Base-by-base conservation (phyloP, 2,888 invertebrate species). In the Plusia festucae region DNA sequence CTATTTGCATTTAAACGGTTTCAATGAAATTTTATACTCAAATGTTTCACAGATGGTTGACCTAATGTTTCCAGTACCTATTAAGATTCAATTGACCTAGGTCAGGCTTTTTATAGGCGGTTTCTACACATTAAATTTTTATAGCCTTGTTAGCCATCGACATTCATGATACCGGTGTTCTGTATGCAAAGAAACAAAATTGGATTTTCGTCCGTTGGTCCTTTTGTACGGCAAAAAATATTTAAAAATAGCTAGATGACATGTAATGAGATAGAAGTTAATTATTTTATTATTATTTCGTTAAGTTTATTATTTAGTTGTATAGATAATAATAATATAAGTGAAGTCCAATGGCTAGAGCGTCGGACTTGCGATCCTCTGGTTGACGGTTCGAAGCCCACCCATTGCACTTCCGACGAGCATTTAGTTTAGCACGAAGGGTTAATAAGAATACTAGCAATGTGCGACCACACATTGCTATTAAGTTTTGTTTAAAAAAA, bases 1-100 rank as follows among this genome's bases (percentile, higher is more conserved):
- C 16, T 51, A 76, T 72, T 60, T 60, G 44, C 76, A 65, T 71
- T 57, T 57, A 52, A 54, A 46, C 32, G 52, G 11, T 30, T 70
- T 57, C 9, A 32, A 76, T 49, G 66, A 52, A 65, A 60, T 58
- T 57, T 65, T 58, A 32, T 32, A 30, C 11, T 32, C 34, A 53
- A 57, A 27, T 18, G 54, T 56, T 8, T 1, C 16, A 53, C 9
- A 13, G 46, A 24, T 69, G n/a, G 44, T 49, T 6, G 9, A 5
- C 20, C 51, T 55, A 53, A 55, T 24, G 55, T 56, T 52, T 32
- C 53, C 13, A 30, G 44, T 30, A 40, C n/a, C 20, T 40, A 11
- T 32, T 6, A 57, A 13, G 20, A 24, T 34, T 13, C 13, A 8
- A 13, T 32, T 70, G 53, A 46, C 49, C 32, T 9, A 59, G 64